phyloP scores from a whole-genome alignment of 2,888 invertebrate species.

The Ganaspis brasiliensis region DNA sequence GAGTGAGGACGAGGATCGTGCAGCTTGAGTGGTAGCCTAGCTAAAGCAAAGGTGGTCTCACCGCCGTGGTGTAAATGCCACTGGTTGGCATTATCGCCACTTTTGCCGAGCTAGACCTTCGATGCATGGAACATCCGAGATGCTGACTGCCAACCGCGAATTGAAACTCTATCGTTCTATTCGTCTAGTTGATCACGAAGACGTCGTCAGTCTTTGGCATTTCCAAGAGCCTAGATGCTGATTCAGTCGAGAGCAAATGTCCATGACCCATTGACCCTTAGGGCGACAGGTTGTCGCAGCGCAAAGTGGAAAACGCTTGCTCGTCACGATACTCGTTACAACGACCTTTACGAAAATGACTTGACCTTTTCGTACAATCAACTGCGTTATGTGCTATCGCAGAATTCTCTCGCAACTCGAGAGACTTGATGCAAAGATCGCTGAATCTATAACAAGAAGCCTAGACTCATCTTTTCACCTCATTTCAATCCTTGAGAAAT shows the following conservation, averaged over 20 bases:
- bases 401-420: conserved; percentile 45
- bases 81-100: conserved; percentile 79
- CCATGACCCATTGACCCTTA: conserved; percentile 74
- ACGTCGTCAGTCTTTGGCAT: conserved; percentile 53
- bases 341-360: conserved; percentile 60
- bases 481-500: not conserved
- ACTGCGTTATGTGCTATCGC: conserved; percentile 48
- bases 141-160: conserved; percentile 66
- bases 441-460: conserved; percentile 18
- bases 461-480: not conserved
- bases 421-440: conserved; percentile 17
- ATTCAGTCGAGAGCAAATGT: conserved; percentile 61
- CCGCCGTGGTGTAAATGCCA: conserved; percentile 77
- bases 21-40: conserved; percentile 54
- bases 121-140: conserved; percentile 71
- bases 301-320: conserved; percentile 47
- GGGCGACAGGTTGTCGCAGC: conserved; percentile 62
- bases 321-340: conserved; percentile 48
- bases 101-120: conserved; percentile 74
- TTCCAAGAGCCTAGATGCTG: conserved; percentile 67
- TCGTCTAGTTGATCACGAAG: conserved; percentile 62
- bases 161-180: conserved; percentile 66
- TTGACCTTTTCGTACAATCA: conserved; percentile 58
- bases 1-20: conserved; percentile 59
- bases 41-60: conserved; percentile 75